A percentile compares a stretch with the other conserved stretches of the same genome.
Evolutionary conservation across 2,797 vertebrate genomes (phyloP).

Genomic region (Siniperca undulata): DNA sequence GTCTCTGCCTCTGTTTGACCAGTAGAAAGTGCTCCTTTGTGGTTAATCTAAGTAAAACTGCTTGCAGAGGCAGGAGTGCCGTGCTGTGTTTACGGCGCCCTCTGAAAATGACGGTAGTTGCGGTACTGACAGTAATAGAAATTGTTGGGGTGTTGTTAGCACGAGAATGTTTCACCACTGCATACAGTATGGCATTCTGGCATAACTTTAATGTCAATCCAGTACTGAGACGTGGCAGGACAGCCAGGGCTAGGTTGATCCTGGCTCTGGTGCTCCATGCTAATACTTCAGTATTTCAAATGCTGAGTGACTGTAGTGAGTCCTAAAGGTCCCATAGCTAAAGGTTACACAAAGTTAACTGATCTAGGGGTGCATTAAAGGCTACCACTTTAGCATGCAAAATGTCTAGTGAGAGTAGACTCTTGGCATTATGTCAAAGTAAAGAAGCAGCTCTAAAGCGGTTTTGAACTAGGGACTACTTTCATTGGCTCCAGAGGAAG

Average conservation of each 20-base stretch:
- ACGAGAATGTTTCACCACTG: too few species aligned
- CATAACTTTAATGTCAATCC: neutral
- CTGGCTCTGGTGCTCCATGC: neutral
- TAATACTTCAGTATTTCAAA: neutral
- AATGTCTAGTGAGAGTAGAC: too few species aligned
- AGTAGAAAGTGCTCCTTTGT: neutral
- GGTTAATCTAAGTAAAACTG: neutral
- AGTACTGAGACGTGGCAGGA: neutral
- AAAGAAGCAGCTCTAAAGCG: neutral
- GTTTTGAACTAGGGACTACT: neutral
- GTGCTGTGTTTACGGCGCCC: neutral
- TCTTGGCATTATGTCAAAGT: neutral
- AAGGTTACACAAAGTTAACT: neutral
- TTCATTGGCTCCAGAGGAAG: neutral
- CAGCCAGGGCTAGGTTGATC: neutral
- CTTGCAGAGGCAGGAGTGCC: neutral
- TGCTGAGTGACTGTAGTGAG: neutral
- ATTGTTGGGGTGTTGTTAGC: too few species aligned
- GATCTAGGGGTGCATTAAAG: neutral
- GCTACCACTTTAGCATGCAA: neutral
- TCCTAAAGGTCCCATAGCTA: neutral
- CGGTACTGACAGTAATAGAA: too few species aligned
- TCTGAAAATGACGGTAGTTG: neutral
- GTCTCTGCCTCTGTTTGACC: neutral
- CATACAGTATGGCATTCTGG: too few species aligned